Conservation (phyloP, 2,888 invertebrate species). For the Hydropsyche betteni region DNA sequence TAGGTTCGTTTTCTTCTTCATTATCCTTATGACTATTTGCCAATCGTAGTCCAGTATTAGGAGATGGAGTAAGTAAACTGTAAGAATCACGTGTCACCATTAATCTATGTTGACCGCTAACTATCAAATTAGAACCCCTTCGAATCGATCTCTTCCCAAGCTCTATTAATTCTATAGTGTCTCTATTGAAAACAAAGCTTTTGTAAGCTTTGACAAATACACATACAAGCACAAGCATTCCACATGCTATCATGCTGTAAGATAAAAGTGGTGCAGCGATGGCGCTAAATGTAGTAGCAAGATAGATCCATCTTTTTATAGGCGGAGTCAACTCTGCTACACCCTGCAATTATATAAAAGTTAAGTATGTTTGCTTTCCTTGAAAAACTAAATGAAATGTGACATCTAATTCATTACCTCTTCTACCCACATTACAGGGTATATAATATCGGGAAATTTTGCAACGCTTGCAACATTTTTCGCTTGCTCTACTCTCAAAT, state of each 20-base stretch:
- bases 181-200: slow-evolving; percentile 74
- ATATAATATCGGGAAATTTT: slow-evolving; percentile 81
- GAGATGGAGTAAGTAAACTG: slow-evolving; percentile 57
- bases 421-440: slow-evolving; percentile 90
- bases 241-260: slow-evolving; percentile 77
- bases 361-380: neutral
- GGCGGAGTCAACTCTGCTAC: slow-evolving; percentile 80
- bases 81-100: slow-evolving; percentile 70
- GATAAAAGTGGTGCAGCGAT: slow-evolving; percentile 74
- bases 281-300: slow-evolving; percentile 82
- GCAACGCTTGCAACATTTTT: slow-evolving; percentile 75
- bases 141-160: slow-evolving; percentile 77
- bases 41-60: slow-evolving; percentile 46
- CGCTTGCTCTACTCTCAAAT: slow-evolving; percentile 80
- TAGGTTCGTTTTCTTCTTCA: slow-evolving; percentile 45
- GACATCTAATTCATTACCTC: slow-evolving; percentile 66
- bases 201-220: slow-evolving; percentile 80
- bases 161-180: slow-evolving; percentile 79
- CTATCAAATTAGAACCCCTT: slow-evolving; percentile 70
- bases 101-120: slow-evolving; percentile 68
- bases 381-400: neutral
- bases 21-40: slow-evolving; percentile 45
- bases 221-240: slow-evolving; percentile 70
- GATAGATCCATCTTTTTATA: slow-evolving; percentile 83
- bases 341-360: slow-evolving; percentile 65